Conservation (phyloP, 2,113 vertebrate species). For the Gallinago paraguaiae region DNA sequence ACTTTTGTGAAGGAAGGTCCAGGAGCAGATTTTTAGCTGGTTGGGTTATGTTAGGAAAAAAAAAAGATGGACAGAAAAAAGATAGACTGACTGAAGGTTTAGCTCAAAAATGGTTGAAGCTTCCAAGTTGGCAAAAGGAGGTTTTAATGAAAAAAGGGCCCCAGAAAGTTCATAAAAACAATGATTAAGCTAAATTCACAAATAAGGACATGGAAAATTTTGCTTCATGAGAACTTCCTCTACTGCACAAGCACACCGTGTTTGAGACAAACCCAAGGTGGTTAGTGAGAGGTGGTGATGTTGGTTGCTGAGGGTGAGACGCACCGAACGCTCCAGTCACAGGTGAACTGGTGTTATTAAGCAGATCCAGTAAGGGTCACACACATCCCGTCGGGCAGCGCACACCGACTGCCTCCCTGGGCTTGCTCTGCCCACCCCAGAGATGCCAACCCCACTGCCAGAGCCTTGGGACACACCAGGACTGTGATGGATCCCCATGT, state of each 20-base stretch:
- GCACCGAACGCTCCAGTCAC: background rate
- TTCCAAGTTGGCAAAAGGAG: background rate
- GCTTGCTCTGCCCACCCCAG: accelerated
- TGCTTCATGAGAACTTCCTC: background rate
- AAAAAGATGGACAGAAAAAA: background rate
- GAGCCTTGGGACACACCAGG: background rate
- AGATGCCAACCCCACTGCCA: background rate
- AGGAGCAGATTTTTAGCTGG: background rate
- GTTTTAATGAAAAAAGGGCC: background rate
- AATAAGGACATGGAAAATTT: background rate
- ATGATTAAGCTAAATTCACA: background rate
- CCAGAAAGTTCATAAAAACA: background rate
- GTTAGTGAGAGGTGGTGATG: background rate
- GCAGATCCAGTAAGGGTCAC: background rate
- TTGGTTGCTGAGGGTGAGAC: background rate
- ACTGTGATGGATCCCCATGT: accelerated
- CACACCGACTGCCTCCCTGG: accelerated
- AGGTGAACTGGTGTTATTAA: background rate
- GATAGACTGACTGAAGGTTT: background rate
- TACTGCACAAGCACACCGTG: background rate
- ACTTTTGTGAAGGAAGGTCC: background rate
- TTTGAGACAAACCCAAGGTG: accelerated
- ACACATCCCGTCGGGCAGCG: background rate
- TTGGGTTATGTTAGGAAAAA: background rate
- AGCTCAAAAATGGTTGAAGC: background rate